Conservation (phyloP, 2,888 invertebrate species). For the Vanessa cardui region DNA sequence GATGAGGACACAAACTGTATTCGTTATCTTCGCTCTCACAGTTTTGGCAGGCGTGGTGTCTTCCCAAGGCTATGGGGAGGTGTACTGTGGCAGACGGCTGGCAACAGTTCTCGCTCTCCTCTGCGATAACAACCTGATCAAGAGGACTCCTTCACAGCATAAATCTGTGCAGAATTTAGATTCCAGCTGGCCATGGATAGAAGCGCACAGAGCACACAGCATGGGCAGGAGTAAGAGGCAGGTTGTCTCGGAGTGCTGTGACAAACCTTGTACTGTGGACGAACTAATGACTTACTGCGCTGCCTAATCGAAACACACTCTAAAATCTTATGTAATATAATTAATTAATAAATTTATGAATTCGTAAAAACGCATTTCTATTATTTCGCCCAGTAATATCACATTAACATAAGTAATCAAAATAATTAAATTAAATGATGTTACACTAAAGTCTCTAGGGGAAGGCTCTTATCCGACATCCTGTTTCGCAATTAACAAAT, state of each 20-base stretch:
- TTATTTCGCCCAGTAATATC: no score
- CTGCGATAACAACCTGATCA: constrained; percentile 38
- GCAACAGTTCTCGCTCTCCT: constrained; percentile 40
- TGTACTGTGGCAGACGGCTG: constrained; percentile 35
- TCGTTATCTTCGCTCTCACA: background rate
- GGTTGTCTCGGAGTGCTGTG: constrained; percentile 55
- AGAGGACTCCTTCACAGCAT: constrained; percentile 25
- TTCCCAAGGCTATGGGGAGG: constrained; percentile 2
- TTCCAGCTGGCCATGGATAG: constrained; percentile 45
- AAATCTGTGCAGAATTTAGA: background rate
- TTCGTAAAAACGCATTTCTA: no score
- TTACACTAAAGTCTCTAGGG: no score
- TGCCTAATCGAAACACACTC: no score
- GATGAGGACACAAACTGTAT: background rate
- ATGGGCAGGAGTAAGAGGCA: constrained; percentile 48
- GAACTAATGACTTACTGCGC: constrained; percentile 30
- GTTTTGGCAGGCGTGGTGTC: background rate
- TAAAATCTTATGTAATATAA: no score
- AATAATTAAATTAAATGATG: no score
- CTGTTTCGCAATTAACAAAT: no score
- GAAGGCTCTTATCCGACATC: no score
- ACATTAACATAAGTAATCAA: no score
- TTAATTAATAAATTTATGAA: no score
- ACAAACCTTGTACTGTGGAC: constrained; percentile 47
- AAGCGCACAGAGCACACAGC: constrained; percentile 40